Evolutionary conservation across 2,113 vertebrate genomes (phyloP).

Genomic region (Hyla sarda): DNA sequence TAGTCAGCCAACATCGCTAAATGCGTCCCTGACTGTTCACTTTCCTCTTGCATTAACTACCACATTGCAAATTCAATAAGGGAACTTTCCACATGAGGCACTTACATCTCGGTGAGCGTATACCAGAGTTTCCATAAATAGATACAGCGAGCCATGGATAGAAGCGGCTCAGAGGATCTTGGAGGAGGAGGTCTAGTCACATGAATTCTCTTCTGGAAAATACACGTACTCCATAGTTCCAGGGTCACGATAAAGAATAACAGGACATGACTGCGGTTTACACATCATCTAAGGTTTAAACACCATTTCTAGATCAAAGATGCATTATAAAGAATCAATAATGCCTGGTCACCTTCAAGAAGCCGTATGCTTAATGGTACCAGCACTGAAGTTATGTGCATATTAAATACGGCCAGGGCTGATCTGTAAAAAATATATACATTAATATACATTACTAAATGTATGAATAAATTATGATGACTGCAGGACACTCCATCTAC

Average conservation of each 20-base stretch:
- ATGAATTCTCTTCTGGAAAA: constrained; percentile 6
- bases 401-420: background rate
- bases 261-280: constrained; percentile 24
- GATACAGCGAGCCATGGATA: background rate
- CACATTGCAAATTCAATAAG: background rate
- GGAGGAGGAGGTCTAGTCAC: background rate
- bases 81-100: constrained; percentile 26
- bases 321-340: constrained; percentile 16
- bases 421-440: background rate
- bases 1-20: background rate
- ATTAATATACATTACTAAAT: background rate
- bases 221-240: constrained; percentile 14
- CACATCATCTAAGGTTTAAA: background rate
- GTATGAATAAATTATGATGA: background rate
- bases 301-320: background rate
- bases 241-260: constrained; percentile 3
- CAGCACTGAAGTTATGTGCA: background rate
- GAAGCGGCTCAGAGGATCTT: background rate
- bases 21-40: background rate
- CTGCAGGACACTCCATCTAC: background rate
- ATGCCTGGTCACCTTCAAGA: background rate
- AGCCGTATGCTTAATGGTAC: background rate
- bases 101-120: background rate
- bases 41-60: constrained; percentile 20
- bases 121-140: constrained; percentile 24